A percentile compares a stretch with the other conserved stretches of the same genome.
phyloP scores from a whole-genome alignment of 2,797 vertebrate genomes.

The Nyctibius grandis region DNA sequence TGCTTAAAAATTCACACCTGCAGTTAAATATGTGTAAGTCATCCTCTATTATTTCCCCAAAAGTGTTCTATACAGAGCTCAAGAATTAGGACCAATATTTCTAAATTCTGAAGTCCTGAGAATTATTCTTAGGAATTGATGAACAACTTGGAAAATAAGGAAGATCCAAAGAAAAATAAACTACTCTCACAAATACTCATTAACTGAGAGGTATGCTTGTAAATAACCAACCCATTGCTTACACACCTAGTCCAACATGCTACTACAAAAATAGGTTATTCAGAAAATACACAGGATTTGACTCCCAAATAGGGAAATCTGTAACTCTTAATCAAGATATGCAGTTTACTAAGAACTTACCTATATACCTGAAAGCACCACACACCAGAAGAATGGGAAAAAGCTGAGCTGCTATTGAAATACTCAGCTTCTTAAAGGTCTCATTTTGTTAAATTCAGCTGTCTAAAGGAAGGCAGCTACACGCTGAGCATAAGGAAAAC shows the following conservation, averaged over 20 bases:
- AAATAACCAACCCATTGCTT: neutral
- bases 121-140: neutral
- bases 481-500: neutral
- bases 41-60: neutral
- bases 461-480: neutral
- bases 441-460: too few species aligned
- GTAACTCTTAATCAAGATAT: neutral
- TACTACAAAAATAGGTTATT: neutral
- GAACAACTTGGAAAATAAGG: neutral
- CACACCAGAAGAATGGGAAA: neutral
- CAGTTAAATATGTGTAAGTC: neutral
- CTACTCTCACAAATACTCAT: neutral
- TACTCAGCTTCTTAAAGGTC: neutral
- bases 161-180: neutral
- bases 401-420: neutral
- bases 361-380: neutral
- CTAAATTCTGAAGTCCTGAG: neutral
- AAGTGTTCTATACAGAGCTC: neutral
- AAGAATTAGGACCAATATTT: neutral
- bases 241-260: neutral
- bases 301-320: neutral
- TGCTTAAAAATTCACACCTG: neutral
- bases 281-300: neutral
- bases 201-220: neutral
- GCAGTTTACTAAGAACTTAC: neutral